These are phyloP conservation scores for Leptosomus discolor DNA, from an alignment of 2,113 vertebrate species.

Conservation along the genomic window DNA sequence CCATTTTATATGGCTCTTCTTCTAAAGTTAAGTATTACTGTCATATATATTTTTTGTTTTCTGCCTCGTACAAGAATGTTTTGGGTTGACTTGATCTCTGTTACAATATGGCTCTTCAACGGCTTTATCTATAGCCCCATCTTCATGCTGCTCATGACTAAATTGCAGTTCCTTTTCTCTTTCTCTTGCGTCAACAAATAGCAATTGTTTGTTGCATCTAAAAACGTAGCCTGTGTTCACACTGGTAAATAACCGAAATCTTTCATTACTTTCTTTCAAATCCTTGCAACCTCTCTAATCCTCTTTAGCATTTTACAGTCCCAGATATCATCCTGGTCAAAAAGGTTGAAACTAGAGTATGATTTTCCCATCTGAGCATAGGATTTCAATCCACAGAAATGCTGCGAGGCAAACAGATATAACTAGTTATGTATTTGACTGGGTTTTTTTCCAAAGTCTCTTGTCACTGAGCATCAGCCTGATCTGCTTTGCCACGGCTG, in stretches of 20 bases:
- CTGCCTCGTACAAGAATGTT: background rate
- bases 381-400: background rate
- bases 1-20: background rate
- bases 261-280: background rate
- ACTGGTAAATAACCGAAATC: background rate
- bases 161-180: background rate
- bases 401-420: background rate
- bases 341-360: background rate
- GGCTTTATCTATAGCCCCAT: background rate
- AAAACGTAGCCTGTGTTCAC: background rate
- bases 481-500: fast-evolving
- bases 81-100: background rate
- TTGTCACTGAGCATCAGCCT: fast-evolving
- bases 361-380: background rate
- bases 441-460: background rate
- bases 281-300: background rate
- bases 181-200: background rate
- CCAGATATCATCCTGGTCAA: background rate
- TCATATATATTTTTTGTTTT: background rate
- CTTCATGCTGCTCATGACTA: background rate
- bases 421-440: no score
- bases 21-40: background rate
- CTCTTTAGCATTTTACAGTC: background rate
- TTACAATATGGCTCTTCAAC: background rate
- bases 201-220: background rate